A percentile compares a stretch with the other conserved stretches of the same genome.
Evolutionary conservation across 2,797 vertebrate genomes (phyloP).

Genomic region (Psittacula echo): DNA sequence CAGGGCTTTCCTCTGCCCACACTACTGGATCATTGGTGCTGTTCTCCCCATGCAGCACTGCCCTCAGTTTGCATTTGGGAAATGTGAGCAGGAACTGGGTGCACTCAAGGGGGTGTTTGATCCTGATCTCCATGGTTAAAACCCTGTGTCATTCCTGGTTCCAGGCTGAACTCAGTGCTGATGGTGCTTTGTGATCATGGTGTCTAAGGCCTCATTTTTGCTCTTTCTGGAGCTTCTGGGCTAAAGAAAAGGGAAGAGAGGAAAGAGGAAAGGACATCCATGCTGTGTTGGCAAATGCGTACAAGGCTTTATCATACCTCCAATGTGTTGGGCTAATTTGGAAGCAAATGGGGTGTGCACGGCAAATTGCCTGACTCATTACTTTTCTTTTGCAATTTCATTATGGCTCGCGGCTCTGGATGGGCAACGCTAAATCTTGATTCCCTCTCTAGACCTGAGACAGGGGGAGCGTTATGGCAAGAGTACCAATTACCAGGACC

Average conservation of each 20-base stretch:
- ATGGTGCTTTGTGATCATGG: background rate
- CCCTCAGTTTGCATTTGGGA: background rate
- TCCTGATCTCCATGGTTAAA: background rate
- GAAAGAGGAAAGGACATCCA: background rate
- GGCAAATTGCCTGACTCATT: background rate
- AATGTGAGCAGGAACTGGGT: background rate
- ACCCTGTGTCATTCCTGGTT: background rate
- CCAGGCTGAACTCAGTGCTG: background rate
- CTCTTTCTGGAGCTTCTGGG: background rate
- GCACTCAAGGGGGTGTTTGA: background rate
- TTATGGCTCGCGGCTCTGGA: background rate
- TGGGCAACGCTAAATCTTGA: background rate
- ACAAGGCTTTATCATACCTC: background rate
- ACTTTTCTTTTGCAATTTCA: background rate
- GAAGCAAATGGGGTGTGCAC: background rate
- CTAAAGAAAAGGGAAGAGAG: background rate
- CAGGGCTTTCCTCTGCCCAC: background rate
- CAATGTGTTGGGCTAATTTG: background rate
- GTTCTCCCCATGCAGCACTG: background rate
- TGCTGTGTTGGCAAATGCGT: background rate
- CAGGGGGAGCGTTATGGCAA: conserved; percentile 24
- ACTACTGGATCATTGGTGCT: rapidly evolving
- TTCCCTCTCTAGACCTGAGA: conserved; percentile 68
- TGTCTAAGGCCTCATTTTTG: background rate
- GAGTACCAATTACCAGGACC: conserved; percentile 35